These are phyloP conservation scores for Anoplius nigerrimus DNA, from an alignment of 2,888 invertebrate species.

Conservation along the genomic window DNA sequence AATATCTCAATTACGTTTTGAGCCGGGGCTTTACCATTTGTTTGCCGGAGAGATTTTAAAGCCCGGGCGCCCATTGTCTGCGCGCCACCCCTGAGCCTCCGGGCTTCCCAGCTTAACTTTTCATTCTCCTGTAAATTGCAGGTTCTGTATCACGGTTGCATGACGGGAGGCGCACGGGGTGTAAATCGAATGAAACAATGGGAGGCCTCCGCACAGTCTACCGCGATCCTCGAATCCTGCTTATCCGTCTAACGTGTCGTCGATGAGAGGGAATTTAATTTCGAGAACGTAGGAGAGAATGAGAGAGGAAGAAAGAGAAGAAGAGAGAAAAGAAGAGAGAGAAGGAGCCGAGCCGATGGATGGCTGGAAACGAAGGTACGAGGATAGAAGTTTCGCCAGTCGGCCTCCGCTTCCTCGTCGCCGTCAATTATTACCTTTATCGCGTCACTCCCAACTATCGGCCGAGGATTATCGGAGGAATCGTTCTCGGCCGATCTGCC, in stretches of 20 bases:
- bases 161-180: conserved; percentile 60
- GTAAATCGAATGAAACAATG: conserved; percentile 74
- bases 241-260: conserved; percentile 57
- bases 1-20: conserved; percentile 74
- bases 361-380: no score
- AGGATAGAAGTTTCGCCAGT: no score
- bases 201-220: conserved; percentile 51
- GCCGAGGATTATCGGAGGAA: no score
- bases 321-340: no score
- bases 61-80: conserved; percentile 70
- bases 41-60: conserved; percentile 74
- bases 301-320: no score
- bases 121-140: conserved; percentile 74
- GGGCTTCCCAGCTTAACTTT: conserved; percentile 70
- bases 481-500: neutral
- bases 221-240: conserved; percentile 58
- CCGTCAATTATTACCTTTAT: conserved; percentile 15
- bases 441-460: neutral
- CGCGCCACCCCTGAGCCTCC: conserved; percentile 70
- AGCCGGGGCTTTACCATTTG: conserved; percentile 69
- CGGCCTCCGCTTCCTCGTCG: neutral
- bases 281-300: conserved; percentile 30
- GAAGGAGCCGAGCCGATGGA: no score
- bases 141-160: conserved; percentile 65
- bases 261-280: conserved; percentile 56